Evolutionary conservation across 2,797 vertebrate genomes (phyloP).

Genomic region (Avahi laniger): DNA sequence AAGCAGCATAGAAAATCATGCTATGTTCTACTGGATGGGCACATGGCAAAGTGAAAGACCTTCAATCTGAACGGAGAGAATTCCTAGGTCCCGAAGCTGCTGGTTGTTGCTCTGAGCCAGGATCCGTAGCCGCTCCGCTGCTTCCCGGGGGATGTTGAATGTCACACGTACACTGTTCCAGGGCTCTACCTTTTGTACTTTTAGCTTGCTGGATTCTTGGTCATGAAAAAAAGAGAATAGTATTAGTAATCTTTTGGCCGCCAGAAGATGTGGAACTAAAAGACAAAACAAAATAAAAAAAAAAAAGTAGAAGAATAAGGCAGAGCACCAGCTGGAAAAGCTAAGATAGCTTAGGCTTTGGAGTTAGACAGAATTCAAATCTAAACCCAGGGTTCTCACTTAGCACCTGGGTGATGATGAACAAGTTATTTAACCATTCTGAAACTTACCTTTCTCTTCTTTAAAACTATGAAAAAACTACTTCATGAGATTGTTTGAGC

Average conservation of each 20-base stretch:
- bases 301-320: background rate
- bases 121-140: slow-evolving; percentile 94
- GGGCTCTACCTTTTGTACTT: slow-evolving; percentile 93
- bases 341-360: background rate
- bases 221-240: slow-evolving; percentile 33
- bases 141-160: slow-evolving; percentile 98
- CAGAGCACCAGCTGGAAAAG: background rate
- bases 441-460: slow-evolving; percentile 22
- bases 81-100: slow-evolving; percentile 97
- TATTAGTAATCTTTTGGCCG: slow-evolving; percentile 50
- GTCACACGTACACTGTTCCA: slow-evolving; percentile 99
- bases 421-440: slow-evolving; percentile 22
- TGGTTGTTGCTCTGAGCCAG: slow-evolving; percentile 98
- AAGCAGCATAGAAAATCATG: background rate
- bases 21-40: background rate
- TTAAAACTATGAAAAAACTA: slow-evolving; percentile 41
- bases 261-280: slow-evolving; percentile 24
- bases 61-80: slow-evolving; percentile 98
- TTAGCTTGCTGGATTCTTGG: slow-evolving; percentile 90
- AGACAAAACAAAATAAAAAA: background rate
- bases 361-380: slow-evolving; percentile 8
- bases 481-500: background rate
- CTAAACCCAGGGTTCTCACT: slow-evolving; percentile 21
- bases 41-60: slow-evolving; percentile 83
- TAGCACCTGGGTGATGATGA: background rate